Conservation (phyloP, 2,797 vertebrate genomes). For the Gallinago nigripennis region DNA sequence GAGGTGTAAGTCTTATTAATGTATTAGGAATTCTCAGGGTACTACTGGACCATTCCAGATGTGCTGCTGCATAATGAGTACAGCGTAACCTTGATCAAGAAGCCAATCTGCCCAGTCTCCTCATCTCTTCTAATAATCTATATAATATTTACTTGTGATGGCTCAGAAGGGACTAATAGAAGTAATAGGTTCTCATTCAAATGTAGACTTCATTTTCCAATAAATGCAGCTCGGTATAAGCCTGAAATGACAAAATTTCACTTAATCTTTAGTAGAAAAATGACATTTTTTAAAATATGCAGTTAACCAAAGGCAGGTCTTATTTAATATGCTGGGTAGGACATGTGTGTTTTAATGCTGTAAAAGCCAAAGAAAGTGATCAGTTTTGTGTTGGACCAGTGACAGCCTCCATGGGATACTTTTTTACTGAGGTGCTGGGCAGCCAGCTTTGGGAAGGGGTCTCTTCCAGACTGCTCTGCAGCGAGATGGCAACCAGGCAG, state of each 20-base stretch:
- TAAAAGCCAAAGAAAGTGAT: background rate
- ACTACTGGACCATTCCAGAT: conserved; percentile 71
- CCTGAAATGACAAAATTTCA: conserved; percentile 27
- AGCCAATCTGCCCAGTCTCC: background rate
- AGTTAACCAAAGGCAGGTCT: background rate
- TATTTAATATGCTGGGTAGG: background rate
- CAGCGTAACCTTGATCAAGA: conserved; percentile 71
- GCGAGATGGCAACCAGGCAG: background rate
- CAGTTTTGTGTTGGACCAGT: background rate
- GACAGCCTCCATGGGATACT: background rate
- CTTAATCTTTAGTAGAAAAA: conserved; percentile 6
- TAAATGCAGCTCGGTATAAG: background rate
- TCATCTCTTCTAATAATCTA: conserved; percentile 51
- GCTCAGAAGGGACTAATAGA: conserved; percentile 56
- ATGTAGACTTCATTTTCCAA: conserved; percentile 55
- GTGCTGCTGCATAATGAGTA: conserved; percentile 71
- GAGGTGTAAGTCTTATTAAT: conserved; percentile 73
- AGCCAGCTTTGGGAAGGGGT: fast-evolving
- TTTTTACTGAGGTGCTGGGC: background rate
- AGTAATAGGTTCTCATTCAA: conserved; percentile 56
- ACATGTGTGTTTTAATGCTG: background rate
- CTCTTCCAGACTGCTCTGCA: background rate
- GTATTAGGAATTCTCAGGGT: conserved; percentile 75
- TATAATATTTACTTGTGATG: conserved; percentile 51
- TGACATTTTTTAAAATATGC: background rate